Conservation (phyloP, 2,797 vertebrate species). For the Silurus lanzhouensis region DNA sequence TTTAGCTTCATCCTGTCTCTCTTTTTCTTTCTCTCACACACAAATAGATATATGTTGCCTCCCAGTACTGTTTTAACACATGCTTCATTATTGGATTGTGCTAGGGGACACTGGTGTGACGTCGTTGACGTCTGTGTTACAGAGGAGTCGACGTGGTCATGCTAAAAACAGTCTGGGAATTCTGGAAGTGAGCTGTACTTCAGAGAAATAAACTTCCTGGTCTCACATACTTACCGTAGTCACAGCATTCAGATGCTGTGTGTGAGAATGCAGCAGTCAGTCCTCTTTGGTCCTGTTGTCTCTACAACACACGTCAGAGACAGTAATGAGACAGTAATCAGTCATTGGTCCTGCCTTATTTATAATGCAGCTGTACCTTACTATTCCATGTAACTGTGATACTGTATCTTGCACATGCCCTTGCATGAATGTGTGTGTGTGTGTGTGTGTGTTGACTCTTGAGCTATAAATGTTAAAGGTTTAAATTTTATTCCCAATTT, state of each 20-base stretch:
- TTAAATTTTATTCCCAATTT: not conserved
- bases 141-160: not conserved
- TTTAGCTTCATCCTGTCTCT: constrained; percentile 24
- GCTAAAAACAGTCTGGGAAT: constrained; percentile 3
- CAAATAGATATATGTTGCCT: not conserved
- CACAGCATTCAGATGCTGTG: not conserved
- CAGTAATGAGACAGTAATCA: not conserved
- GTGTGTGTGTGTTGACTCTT: not conserved
- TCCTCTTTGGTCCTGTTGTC: not conserved
- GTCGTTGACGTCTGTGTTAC: no score
- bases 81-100: not conserved
- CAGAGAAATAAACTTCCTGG: constrained; percentile 15
- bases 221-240: constrained; percentile 4
- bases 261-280: not conserved
- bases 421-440: not conserved
- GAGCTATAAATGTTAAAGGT: not conserved
- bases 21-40: not conserved
- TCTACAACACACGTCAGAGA: not conserved
- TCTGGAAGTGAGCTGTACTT: not conserved
- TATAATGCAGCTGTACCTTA: not conserved
- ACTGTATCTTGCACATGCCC: not conserved
- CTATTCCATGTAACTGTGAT: not conserved
- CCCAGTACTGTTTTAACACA: not conserved
- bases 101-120: no score
- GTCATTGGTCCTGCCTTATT: not conserved